Percentiles rank a stretch among this genome's conserved stretches.
phyloP scores from a whole-genome alignment of 1,140 invertebrate genomes.

The Eubasilissa regina region DNA sequence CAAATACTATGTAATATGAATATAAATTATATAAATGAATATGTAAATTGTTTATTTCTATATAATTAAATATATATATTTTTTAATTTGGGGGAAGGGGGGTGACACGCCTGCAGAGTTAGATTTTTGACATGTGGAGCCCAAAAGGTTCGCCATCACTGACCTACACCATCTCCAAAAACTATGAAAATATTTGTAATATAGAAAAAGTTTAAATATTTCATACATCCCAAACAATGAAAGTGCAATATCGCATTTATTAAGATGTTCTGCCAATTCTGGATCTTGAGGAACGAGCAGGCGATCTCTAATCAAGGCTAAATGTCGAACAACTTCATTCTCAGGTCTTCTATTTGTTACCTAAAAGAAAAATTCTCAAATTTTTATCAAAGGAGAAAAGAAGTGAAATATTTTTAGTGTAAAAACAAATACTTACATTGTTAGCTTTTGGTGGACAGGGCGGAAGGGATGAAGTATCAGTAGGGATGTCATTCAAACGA shows the following conservation, averaged over 20 bases:
- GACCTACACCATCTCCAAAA: no score
- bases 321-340: slow-evolving; percentile 74
- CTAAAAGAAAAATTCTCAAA: not conserved
- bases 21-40: no score
- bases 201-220: not conserved
- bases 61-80: no score
- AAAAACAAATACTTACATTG: slow-evolving; percentile 7
- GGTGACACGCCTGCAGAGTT: no score
- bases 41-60: no score
- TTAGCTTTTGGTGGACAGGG: slow-evolving; percentile 8
- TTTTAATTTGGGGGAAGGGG: no score
- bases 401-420: not conserved
- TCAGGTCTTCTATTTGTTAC: slow-evolving; percentile 57
- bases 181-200: no score
- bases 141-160: no score
- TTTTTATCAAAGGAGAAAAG: no score
- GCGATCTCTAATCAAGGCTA: slow-evolving; percentile 78
- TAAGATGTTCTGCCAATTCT: slow-evolving; percentile 78
- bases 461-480: slow-evolving; percentile 1
- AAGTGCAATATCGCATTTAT: slow-evolving; percentile 79
- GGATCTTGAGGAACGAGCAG: slow-evolving; percentile 77
- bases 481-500: slow-evolving; percentile 39
- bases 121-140: no score
- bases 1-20: no score
- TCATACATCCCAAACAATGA: slow-evolving; percentile 85